phyloP scores from a whole-genome alignment of 2,113 vertebrate species.

The Puma concolor region DNA sequence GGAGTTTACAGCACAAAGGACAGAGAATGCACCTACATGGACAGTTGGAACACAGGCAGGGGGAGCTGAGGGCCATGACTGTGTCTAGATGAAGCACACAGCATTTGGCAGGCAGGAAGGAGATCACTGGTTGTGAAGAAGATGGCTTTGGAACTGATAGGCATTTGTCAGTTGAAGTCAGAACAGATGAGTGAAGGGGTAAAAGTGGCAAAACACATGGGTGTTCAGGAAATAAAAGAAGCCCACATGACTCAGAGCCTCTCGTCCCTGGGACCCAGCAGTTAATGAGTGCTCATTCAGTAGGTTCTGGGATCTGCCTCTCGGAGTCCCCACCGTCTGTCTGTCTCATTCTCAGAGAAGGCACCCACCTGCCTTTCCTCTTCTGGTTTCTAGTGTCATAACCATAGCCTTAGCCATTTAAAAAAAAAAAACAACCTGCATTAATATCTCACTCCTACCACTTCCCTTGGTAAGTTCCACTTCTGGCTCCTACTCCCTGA shows the following conservation, averaged over 20 bases:
- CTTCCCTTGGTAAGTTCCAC: neutral
- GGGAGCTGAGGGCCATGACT: rapidly evolving
- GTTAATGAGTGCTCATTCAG: too few relatives aligned
- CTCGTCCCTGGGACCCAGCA: too few relatives aligned
- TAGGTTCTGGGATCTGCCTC: neutral
- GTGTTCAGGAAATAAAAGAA: neutral
- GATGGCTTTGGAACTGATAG: neutral
- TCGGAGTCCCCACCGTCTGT: neutral
- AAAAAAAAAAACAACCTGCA: neutral
- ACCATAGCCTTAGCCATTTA: neutral
- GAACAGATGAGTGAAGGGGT: neutral
- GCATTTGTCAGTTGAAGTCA: neutral
- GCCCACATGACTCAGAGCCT: rapidly evolving
- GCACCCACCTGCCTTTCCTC: neutral
- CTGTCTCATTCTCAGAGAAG: rapidly evolving
- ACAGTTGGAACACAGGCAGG: too few relatives aligned
- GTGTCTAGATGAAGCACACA: neutral
- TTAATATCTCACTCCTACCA: neutral
- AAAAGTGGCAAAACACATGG: neutral
- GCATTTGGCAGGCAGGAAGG: neutral
- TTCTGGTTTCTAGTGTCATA: neutral
- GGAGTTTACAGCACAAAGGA: neutral
- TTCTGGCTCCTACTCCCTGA: neutral
- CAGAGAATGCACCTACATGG: rapidly evolving
- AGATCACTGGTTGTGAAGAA: neutral